Evolutionary conservation across 2,797 vertebrate genomes (phyloP).

Genomic region (Lagorchestes hirsutus): DNA sequence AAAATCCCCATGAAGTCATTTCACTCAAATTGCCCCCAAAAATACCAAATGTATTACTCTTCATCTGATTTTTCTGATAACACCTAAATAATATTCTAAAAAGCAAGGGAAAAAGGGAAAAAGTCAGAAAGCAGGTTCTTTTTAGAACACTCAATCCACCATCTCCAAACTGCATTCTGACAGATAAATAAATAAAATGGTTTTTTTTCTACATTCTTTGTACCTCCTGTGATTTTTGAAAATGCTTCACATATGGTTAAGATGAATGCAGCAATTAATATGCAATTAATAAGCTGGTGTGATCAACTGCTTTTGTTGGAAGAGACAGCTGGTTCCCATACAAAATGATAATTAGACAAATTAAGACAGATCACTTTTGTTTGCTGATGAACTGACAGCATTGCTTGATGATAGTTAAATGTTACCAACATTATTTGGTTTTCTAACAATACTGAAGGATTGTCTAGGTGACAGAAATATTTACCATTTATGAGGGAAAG

Average conservation of each 20-base stretch:
- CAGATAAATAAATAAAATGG: slow-evolving; percentile 32
- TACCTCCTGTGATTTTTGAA: slow-evolving; percentile 69
- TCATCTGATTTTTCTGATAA: background rate
- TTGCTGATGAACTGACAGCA: slow-evolving; percentile 76
- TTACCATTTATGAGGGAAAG: slow-evolving; percentile 47
- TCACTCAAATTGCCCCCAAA: background rate
- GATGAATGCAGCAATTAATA: slow-evolving; percentile 81
- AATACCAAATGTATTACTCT: slow-evolving; percentile 10
- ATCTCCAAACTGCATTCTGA: slow-evolving; percentile 50
- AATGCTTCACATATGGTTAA: slow-evolving; percentile 79
- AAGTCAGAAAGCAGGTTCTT: slow-evolving; percentile 3
- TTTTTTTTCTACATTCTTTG: slow-evolving; percentile 67
- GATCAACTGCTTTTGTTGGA: slow-evolving; percentile 82
- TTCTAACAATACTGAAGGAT: slow-evolving; percentile 67
- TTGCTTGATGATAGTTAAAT: slow-evolving; percentile 53
- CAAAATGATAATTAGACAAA: slow-evolving; percentile 82
- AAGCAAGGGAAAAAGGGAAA: background rate
- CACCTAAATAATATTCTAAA: background rate
- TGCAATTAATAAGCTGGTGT: slow-evolving; percentile 82
- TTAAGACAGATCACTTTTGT: slow-evolving; percentile 78
- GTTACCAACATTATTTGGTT: slow-evolving; percentile 70
- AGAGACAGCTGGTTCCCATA: slow-evolving; percentile 82
- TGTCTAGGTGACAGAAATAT: slow-evolving; percentile 50
- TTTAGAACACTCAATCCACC: background rate
- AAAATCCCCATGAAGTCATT: background rate